phyloP scores from a whole-genome alignment of 2,888 invertebrate genomes.

The Tubulanus polymorphus region DNA sequence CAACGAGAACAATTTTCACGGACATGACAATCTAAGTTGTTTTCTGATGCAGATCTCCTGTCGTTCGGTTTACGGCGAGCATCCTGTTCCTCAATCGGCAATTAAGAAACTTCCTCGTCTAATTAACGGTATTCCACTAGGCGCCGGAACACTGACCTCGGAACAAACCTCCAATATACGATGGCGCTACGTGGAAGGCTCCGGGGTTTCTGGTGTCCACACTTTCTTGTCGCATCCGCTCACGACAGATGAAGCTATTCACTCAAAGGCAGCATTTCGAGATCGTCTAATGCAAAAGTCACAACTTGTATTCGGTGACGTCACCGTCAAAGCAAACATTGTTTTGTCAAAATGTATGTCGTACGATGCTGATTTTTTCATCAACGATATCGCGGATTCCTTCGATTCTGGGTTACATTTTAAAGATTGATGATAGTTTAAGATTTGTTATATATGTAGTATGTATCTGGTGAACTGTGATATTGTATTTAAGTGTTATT shows the following conservation, averaged over 20 bases:
- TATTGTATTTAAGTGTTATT: no score
- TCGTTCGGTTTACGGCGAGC: constrained; percentile 35
- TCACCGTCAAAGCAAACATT: constrained; percentile 39
- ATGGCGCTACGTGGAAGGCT: constrained; percentile 43
- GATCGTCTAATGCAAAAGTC: constrained; percentile 36
- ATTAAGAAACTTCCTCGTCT: constrained; percentile 41
- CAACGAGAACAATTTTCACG: constrained; percentile 14
- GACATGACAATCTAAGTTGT: constrained; percentile 30
- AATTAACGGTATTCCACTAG: constrained; percentile 44
- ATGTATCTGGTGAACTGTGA: no score
- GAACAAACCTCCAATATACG: constrained; percentile 32
- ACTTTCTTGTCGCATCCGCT: constrained; percentile 42
- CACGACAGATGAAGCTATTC: constrained; percentile 37
- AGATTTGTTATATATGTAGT: no score
- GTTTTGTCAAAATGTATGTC: constrained; percentile 37
- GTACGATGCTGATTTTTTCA: constrained; percentile 37
- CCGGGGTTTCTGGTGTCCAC: constrained; percentile 24
- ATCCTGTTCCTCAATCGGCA: constrained; percentile 32
- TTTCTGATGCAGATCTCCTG: constrained; percentile 38
- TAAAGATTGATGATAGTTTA: constrained; percentile 26
- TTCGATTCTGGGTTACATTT: constrained; percentile 41
- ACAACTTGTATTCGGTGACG: constrained; percentile 39
- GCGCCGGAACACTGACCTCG: constrained; percentile 37
- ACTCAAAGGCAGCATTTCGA: constrained; percentile 29
- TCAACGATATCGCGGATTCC: constrained; percentile 42